Evolutionary conservation across 2,888 invertebrate species (phyloP), one percentile per base, ranked within the genome.

Genomic region (Oscheius myriophilus): DNA sequence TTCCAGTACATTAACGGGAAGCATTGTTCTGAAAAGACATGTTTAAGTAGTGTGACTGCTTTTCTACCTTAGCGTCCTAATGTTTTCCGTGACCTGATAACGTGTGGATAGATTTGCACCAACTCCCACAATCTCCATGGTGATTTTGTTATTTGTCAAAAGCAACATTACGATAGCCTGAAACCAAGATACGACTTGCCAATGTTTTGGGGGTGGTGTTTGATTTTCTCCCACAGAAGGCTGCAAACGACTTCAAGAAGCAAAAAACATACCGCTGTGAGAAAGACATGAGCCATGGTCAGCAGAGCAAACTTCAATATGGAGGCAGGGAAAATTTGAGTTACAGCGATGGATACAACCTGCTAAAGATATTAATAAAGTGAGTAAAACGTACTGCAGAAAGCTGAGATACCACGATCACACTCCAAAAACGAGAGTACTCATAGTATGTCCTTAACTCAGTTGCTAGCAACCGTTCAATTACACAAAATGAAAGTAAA

Each of bases 61-160:
- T 11, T n/a, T 2, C 4, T 49, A 62, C 62, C 62, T 25, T 33
- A 62, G 33, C 2, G 62, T 49, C 3, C 62, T 21, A 11, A 62
- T 62, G 41, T 62, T 62, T 52, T 62, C 62, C 33, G 52, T 49
- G 16, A 62, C 62, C 33, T 62, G 62, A 51, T 62, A 62, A 4
- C 62, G 12, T n/a, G 62, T 62, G 16, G 62, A 49, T 4, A 62
- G 52, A 4, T 45, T 41, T 1, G 62, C 62, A 2, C 52, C 52
- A 2, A 41, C 18, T 3, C 62, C 62, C 9, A 62, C 52, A n/a
- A 62, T 49, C n/a, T 26, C 33, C 21, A 25, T 16, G 14, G 62
- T 51, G 14, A 62, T 62, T 12, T 25, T 26, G 7, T 18, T 33
- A 52, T 62, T 62, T 21, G 11, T 39, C 23, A 18, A 39, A 14